Conservation (phyloP, 2,797 vertebrate species). For the Pipistrellus pygmaeus region DNA sequence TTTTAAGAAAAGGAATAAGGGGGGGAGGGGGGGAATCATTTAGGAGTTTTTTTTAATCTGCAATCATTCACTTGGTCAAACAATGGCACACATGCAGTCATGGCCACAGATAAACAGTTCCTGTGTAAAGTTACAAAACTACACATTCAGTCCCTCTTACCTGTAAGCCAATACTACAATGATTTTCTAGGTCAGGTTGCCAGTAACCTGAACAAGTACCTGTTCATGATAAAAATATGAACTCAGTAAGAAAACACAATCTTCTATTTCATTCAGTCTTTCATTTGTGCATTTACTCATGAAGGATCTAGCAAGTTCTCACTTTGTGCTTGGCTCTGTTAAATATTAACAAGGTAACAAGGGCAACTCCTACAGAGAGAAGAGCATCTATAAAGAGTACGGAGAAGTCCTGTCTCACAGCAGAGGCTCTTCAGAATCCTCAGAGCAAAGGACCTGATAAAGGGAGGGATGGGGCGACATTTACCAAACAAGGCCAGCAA, state of each 20-base stretch:
- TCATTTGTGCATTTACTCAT: not conserved
- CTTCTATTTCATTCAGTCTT: not conserved
- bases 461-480: not conserved
- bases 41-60: not conserved
- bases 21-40: not conserved
- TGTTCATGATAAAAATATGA: not conserved
- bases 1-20: conserved; percentile 25
- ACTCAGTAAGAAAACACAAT: not conserved
- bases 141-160: not conserved
- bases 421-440: not conserved
- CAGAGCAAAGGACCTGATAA: not conserved
- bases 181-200: not conserved
- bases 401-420: not conserved
- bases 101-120: not conserved
- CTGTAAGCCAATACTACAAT: not conserved
- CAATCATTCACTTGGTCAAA: conserved; percentile 5
- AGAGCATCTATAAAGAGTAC: not conserved
- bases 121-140: not conserved
- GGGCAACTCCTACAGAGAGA: not conserved
- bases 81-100: not conserved
- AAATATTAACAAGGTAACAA: not conserved
- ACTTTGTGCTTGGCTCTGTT: not conserved
- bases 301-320: not conserved
- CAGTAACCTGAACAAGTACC: not conserved
- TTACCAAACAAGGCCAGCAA: not conserved